Evolutionary conservation across 2,113 vertebrate species (phyloP).

Genomic region (Lophura nycthemera): DNA sequence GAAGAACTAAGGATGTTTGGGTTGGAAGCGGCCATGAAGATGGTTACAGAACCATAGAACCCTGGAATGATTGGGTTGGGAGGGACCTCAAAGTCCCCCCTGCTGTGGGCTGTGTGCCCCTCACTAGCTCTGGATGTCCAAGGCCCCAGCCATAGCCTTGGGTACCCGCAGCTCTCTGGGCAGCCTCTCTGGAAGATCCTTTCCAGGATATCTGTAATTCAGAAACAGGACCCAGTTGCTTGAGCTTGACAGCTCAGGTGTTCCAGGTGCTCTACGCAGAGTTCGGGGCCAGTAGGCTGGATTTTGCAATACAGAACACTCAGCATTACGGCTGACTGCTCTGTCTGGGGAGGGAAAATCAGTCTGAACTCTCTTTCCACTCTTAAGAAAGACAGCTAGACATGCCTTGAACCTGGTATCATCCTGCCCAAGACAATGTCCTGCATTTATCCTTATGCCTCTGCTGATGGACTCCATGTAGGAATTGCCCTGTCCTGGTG

Average conservation of each 20-base stretch:
- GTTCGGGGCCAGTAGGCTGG: background rate
- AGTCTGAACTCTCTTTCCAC: constrained; percentile 15
- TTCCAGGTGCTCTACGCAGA: background rate
- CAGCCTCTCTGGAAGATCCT: background rate
- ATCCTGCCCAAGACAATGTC: background rate
- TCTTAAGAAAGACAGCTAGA: background rate
- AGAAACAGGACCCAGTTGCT: background rate
- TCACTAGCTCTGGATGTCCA: background rate
- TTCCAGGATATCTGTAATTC: background rate
- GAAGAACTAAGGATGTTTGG: background rate
- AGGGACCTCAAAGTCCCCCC: no score
- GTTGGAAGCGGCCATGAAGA: background rate
- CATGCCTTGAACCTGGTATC: background rate
- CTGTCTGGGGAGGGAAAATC: constrained; percentile 10
- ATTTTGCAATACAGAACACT: constrained; percentile 36
- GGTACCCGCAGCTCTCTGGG: background rate
- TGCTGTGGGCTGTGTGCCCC: no score
- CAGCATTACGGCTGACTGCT: background rate
- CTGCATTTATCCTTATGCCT: background rate
- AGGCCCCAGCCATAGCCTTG: no score
- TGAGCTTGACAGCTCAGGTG: background rate
- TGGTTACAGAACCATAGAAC: no score
- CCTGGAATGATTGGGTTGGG: no score
- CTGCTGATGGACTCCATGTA: background rate
- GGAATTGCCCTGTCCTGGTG: background rate